Base-by-base conservation (phyloP, 2,797 vertebrate genomes). In the Parambassis ranga region DNA sequence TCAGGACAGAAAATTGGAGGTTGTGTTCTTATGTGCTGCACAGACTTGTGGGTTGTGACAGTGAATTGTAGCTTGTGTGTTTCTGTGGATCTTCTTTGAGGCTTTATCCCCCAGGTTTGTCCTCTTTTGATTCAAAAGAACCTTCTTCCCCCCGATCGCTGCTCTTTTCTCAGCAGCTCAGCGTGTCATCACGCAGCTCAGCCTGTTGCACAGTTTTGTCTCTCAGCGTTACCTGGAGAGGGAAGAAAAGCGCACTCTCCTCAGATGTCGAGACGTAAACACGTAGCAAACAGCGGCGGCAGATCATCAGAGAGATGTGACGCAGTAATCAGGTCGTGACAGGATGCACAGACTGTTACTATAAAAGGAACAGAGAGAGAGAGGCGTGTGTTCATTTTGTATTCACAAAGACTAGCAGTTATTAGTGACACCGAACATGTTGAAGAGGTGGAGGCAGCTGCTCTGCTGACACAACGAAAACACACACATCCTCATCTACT, bases 381-480 rank as follows among this genome's bases (percentile, higher is more conserved):
- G 20, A 4, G 11, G 4, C 0, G 0, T 1, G 0, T 41, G 16
- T 28, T 36, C 55, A 33, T n/a, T n/a, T n/a, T n/a, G n/a, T n/a
- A n/a, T n/a, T n/a, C n/a, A n/a, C n/a, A n/a, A n/a, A n/a, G n/a
- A n/a, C n/a, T n/a, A n/a, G n/a, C 32, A 14, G 10, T 63, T 27
- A 43, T 28, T 44, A 27, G 51, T 27, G 46, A 32, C 51, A 37
- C 44, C 10, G 6, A 46, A 37, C 36, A 48, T 46, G 46, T 13
- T 24, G 38, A 38, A 27, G 20, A 10, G 35, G 11, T 44, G 37
- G 16, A 53, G 33, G 37, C 58, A 47, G 71, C 62, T 31, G 53
- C 36, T 69, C 60, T 56, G 55, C 65, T 65, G 60, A 65, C 59
- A 30, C 48, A 30, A 35, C 13, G 14, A 20, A 64, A 38, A 30